Evolutionary conservation across 2,888 invertebrate genomes (phyloP), one percentile per base, ranked within the genome.

Genomic region (Scaptomyza flava): DNA sequence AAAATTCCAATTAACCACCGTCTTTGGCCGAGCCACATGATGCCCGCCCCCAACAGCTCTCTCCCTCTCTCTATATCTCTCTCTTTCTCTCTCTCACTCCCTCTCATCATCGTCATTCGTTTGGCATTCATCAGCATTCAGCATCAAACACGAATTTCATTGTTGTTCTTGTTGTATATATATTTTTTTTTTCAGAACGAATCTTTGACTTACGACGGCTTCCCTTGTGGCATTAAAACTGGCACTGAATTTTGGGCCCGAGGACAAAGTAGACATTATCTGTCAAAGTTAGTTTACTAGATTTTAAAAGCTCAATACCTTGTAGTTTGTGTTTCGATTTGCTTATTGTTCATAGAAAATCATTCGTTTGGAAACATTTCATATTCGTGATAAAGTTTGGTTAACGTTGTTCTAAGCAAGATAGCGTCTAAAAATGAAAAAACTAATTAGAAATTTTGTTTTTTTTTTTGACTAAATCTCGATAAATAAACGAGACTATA

Each of bases 1-100:
- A 81, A 88, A 88, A 81, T 81, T 88, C 68, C 87, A 86, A 88
- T 81, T 88, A 88, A 68, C 77, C 77, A 69, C 34, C 57, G 52
- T 72, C 53, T 57, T 78, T 51, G 20, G 43, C 41, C 74, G 50
- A 57, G 38, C 56, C 41, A 48, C 72, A 34, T 46, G 20, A 11
- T 33, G 14, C 45, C 33, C 20, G 38, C 47, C 38, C 12, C 9
- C 14, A n/a, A 7, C 45, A 27, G 1, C 12, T 11, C 20, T 43
- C 33, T 14, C n/a, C 3, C n/a, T n/a, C 6, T 7, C 20, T 23
- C 14, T 11, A 4, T 4, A 11, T 27, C 30, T 38, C n/a, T 6
- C 50, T 2, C 42, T 42, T 31, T 9, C 20, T 0, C 7, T 8
- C 36, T 31, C 45, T 20, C 6, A 20, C n/a, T 34, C 30, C 17